Percentiles rank a stretch among this genome's conserved stretches.
These are phyloP conservation scores for Furcifer pardalis DNA, from an alignment of 2,797 vertebrate species.

Conservation along the genomic window DNA sequence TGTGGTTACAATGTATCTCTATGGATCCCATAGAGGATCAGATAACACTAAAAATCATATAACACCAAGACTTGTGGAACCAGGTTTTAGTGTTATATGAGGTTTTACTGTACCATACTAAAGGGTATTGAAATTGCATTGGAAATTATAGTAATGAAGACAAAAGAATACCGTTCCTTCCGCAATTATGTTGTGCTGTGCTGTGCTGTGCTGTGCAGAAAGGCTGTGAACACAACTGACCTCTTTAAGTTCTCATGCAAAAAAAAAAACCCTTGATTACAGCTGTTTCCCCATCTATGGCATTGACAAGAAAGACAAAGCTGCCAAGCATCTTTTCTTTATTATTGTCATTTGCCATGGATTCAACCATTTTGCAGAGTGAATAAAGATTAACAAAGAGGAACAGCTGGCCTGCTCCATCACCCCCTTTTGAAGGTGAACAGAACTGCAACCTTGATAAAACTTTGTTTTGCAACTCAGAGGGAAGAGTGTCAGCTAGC, in stretches of 20 bases:
- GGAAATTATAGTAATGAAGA: constrained; percentile 62
- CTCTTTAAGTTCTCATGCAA: constrained; percentile 56
- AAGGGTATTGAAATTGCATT: constrained; percentile 56
- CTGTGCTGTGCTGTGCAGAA: constrained; percentile 33
- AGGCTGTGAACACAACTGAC: constrained; percentile 52
- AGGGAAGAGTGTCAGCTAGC: neutral
- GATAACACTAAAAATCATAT: no score
- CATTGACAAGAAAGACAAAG: constrained; percentile 41
- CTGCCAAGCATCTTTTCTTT: constrained; percentile 54
- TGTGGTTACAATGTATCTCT: no score
- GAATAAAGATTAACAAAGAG: constrained; percentile 53
- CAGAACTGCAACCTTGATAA: constrained; percentile 17
- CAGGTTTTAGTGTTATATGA: no score
- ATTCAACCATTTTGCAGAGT: constrained; percentile 50
- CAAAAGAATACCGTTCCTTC: constrained; percentile 55
- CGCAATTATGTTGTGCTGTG: constrained; percentile 40
- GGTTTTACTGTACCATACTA: no score
- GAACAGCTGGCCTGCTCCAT: constrained; percentile 47
- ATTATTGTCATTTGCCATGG: constrained; percentile 47
- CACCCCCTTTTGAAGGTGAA: constrained; percentile 42
- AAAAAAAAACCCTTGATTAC: constrained; percentile 40
- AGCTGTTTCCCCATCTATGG: constrained; percentile 27
- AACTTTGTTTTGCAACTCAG: constrained; percentile 25
- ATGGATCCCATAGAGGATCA: no score
- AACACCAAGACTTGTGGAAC: no score